Evolutionary conservation across 1,140 invertebrate species (phyloP), one percentile per base, ranked within the genome.

Genomic region (Physella acuta): DNA sequence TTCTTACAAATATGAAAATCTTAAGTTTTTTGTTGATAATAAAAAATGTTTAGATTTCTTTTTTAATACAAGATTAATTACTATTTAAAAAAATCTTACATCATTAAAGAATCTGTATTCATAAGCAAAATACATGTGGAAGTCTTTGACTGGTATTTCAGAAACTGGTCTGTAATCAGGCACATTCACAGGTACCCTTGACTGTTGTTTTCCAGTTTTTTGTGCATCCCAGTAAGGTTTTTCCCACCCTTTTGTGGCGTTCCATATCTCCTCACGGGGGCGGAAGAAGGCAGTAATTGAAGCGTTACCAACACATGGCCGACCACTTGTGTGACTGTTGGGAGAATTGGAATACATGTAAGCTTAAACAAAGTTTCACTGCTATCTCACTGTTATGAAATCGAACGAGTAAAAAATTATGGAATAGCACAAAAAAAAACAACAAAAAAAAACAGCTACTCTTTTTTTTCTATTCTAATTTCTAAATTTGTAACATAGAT

Each of bases 241-340:
- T 14, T 60, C 30, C 67, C 68, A 73, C 5, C 67, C 67, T 30
- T 60, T 20, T 3, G 68, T 70, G 20, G 60, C 34, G 55, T 73
- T 73, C 71, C 71, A 73, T 2, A 73, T 62, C 1, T 63, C 37
- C 39, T 73, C 71, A 24, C 67, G 62, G 16, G 76, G 80, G 8
- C 75, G 75, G 26, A 83, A 75, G 14, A 71, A 91, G 0, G 93
- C 92, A 83, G 89, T 90, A 1, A 97, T 82, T 0, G 94, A 94
- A 4, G 96, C 86, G 86, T 95, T 96, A 4, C 94, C 94, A 58
- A 77, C 76, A n/a, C 85, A 82, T 33, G 85, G 81, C 36, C 77
- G 75, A n/a, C 86, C 86, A 49, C 82, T 86, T 36, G 85, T 86
- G 56, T 86, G 85, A 76, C 85, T 86, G 76, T n/a, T n/a, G n/a